Base-by-base conservation (phyloP, 2,888 invertebrate species). In the Eucera pruinosa region DNA sequence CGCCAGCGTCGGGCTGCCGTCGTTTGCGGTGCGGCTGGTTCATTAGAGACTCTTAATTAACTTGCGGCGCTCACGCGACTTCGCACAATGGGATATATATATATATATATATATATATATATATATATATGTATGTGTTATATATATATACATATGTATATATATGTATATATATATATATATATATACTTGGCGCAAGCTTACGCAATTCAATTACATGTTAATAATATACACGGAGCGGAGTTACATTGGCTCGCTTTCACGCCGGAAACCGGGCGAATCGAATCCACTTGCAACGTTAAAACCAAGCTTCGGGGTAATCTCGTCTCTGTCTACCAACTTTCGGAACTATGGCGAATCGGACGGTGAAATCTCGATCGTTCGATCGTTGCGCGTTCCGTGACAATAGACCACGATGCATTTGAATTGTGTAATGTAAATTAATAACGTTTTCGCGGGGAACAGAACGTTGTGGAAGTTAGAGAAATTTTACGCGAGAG, bases 31-130 rank as follows among this genome's bases (percentile, higher is more conserved):
- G 87, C 88, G 89, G 89, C 89, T 90, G 91, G 87, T 92, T 92
- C 92, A 92, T 92, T 92, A 91, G 91, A 91, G 90, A 89, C 90
- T 91, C 91, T 92, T 92, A 92, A 92, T 92, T 92, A 92, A 92
- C 91, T 91, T 90, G 92, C 91, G 90, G 88, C 85, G 89, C 89
- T 88, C 92, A 90, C 91, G 91, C 90, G 90, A 90, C 89, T 90
- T 89, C 84, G 82, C 86, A 90, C 90, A 90, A 90, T 90, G 86
- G 87, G 54, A 78, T 66, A 78, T 74, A 62, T 60, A 65, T 36
- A 39, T 48, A 25, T 39, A 9, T 52, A 15, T 33, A 18, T 45
- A 13, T 18, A 7, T 45, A 11, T 25, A 3, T 25, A 39, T 23
- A 23, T 39, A 0, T 43, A 6, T 13, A 0, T 45, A 2, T 45